Evolutionary conservation across 2,113 vertebrate species (phyloP), one percentile per base, ranked within the genome.

Genomic region (Anolis sagrei): DNA sequence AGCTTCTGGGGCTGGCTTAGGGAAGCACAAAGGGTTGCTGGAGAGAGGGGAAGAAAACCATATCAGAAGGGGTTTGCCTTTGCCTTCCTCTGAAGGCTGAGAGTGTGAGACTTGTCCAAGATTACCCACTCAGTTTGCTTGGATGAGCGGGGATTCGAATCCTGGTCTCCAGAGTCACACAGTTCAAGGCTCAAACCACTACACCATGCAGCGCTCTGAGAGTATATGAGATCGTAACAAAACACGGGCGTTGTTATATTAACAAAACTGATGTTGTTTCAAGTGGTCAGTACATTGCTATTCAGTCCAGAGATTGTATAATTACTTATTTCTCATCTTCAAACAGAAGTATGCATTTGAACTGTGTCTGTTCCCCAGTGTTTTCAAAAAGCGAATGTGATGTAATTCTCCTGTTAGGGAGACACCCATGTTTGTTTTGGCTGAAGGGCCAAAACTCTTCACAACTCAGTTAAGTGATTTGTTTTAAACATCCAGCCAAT

Each of bases 391-490:
- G 48, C 62, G 48, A 92, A 91, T 75, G n/a, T 87, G 85, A 13
- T 8, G 74, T 27, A 86, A 76, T 86, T 89, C 86, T 90, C 79
- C 89, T 87, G 18, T 88, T 86, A 84, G 29, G 92, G 88, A 92
- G 75, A 94, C 91, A 91, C 92, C 91, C 88, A 83, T 93, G 78
- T 91, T 93, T 92, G 83, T 69, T n/a, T 69, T 93, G 93, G 92
- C 91, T 86, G 0, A 0, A 81, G 76, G 48, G 84, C 69, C 75
- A 90, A 87, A 92, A 80, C 32, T 85, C 85, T 86, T 83, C 82
- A 85, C 90, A 91, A 83, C 61, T 82, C 89, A 48, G 23, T 73
- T 18, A 87, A 87, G 82, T 90, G 79, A 86, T 84, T 44, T 87
- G 21, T 36, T 85, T 89, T 82, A 44, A 74, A 87, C 82, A 92